Evolutionary conservation across 2,888 invertebrate genomes (phyloP).

Genomic region (Autographa gamma): DNA sequence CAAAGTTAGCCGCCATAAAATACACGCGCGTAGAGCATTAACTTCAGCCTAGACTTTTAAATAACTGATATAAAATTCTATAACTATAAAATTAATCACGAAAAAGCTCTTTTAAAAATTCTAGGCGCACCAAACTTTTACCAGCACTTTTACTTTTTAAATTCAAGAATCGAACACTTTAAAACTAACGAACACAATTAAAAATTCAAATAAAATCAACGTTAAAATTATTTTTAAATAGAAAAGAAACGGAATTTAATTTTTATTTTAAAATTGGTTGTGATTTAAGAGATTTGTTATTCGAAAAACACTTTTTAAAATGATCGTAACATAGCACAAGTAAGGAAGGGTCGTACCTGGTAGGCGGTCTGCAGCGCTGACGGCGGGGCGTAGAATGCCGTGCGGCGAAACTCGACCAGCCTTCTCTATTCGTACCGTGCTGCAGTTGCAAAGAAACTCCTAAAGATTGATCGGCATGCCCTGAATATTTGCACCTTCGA

Average conservation of each 20-base stretch:
- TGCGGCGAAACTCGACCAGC: constrained; percentile 65
- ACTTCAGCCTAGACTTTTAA: constrained; percentile 23
- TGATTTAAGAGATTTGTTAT: not conserved
- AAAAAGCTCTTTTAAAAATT: not conserved
- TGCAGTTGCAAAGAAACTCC: constrained; percentile 76
- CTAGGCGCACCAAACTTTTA: constrained; percentile 30
- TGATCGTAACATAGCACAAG: constrained; percentile 41
- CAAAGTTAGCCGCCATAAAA: not conserved
- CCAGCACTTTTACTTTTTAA: constrained; percentile 24
- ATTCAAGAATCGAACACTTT: constrained; percentile 27
- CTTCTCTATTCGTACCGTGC: constrained; percentile 57
- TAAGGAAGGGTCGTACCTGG: constrained; percentile 57
- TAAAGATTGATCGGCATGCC: constrained; percentile 73
- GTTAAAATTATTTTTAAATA: not conserved
- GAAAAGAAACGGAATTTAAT: not conserved
- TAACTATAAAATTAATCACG: not conserved
- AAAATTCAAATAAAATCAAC: not conserved
- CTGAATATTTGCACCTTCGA: constrained; percentile 61
- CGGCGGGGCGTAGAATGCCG: constrained; percentile 78
- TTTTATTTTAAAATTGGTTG: not conserved
- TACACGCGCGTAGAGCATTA: constrained; percentile 12
- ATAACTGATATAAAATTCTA: constrained; percentile 17
- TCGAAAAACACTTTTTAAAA: constrained; percentile 34
- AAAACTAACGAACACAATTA: constrained; percentile 6
- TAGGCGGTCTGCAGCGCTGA: constrained; percentile 71